A percentile compares a stretch with the other conserved stretches of the same genome.
Evolutionary conservation across 2,797 vertebrate species (phyloP).

Genomic region (Gastrophryne carolinensis): DNA sequence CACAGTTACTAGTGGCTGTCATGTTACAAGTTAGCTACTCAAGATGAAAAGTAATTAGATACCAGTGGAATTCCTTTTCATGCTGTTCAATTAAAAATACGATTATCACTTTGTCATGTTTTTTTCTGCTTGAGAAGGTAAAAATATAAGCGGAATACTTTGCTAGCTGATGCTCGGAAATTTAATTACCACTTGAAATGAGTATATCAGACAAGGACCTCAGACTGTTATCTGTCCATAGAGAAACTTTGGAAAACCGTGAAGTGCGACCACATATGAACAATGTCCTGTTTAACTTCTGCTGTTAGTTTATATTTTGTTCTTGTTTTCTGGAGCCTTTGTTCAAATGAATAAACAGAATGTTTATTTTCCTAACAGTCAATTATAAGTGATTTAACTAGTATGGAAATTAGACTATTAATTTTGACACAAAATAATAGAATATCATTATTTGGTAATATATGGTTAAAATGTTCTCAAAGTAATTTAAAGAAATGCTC

Average conservation of each 20-base stretch:
- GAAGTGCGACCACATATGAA: constrained; percentile 11
- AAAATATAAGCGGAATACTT: constrained; percentile 49
- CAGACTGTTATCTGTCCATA: constrained; percentile 45
- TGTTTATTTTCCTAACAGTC: too few relatives aligned
- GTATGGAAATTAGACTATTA: too few relatives aligned
- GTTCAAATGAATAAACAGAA: too few relatives aligned
- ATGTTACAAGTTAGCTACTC: constrained; percentile 48
- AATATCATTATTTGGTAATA: too few relatives aligned
- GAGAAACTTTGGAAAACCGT: constrained; percentile 18
- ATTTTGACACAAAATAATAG: too few relatives aligned
- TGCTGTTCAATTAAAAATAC: constrained; percentile 49
- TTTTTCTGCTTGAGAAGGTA: constrained; percentile 52
- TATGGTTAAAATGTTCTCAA: too few relatives aligned
- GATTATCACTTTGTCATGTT: constrained; percentile 54
- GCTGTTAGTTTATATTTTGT: not conserved
- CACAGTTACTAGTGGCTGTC: constrained; percentile 52
- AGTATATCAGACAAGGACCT: constrained; percentile 44
- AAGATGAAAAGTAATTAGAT: constrained; percentile 52
- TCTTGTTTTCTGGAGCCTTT: too few relatives aligned
- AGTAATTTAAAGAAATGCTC: too few relatives aligned
- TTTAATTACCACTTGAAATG: constrained; percentile 48
- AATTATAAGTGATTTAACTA: too few relatives aligned
- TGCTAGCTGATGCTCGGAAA: constrained; percentile 21
- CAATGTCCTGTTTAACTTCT: not conserved
- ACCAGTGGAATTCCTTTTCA: constrained; percentile 35